phyloP scores from a whole-genome alignment of 2,888 invertebrate species.

The Seira ritae region DNA sequence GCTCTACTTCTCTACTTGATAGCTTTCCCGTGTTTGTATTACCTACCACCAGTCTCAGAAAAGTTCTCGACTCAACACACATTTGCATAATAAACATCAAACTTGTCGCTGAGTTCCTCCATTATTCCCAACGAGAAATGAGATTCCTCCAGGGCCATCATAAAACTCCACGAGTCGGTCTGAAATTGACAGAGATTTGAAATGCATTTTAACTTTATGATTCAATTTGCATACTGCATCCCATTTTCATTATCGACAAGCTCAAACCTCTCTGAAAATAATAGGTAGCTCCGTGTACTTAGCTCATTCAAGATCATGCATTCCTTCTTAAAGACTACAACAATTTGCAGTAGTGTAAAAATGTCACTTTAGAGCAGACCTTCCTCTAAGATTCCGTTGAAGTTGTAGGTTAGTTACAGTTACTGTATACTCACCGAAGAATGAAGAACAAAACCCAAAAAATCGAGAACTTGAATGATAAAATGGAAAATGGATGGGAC shows the following conservation, averaged over 20 bases:
- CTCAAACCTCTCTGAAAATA: too few relatives aligned
- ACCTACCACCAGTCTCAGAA: too few relatives aligned
- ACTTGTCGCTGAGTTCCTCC: too few relatives aligned
- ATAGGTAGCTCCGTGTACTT: too few relatives aligned
- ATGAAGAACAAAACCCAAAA: not conserved
- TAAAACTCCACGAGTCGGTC: conserved; percentile 26
- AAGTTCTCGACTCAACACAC: too few relatives aligned
- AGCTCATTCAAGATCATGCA: not conserved
- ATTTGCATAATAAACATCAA: too few relatives aligned
- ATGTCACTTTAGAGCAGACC: conserved; percentile 23
- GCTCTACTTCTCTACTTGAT: not conserved
- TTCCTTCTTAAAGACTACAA: not conserved
- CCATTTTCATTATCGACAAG: not conserved
- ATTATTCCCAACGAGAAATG: too few relatives aligned
- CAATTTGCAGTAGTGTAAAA: conserved; percentile 5
- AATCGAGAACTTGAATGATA: conserved; percentile 17
- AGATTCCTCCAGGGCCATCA: conserved; percentile 6
- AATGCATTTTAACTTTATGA: conserved; percentile 58
- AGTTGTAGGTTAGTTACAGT: conserved; percentile 49
- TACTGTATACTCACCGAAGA: not conserved
- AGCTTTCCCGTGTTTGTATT: too few relatives aligned
- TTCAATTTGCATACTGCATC: conserved; percentile 55
- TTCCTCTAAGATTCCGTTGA: conserved; percentile 39
- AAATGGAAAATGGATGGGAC: conserved; percentile 17
- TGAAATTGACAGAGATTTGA: conserved; percentile 54